A percentile compares a stretch with the other conserved stretches of the same genome.
phyloP scores from a whole-genome alignment of 1,140 invertebrate genomes.

The Andrena cerasifolii region DNA sequence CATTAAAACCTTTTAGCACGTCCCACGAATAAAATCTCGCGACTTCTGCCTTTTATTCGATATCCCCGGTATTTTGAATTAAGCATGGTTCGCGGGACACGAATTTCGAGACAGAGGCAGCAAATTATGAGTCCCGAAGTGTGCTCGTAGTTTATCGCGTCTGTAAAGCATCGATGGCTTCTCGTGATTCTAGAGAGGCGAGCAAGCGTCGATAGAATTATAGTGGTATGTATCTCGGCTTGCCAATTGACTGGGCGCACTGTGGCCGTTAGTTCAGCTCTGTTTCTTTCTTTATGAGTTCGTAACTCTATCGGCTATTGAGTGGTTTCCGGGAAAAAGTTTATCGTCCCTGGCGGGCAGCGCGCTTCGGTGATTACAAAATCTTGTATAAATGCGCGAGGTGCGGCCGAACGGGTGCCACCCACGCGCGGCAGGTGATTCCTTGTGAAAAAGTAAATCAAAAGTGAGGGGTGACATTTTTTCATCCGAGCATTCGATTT shows the following conservation, averaged over 20 bases:
- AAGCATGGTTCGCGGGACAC: background rate
- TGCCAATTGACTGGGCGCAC: slow-evolving; percentile 38
- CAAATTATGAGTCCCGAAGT: background rate
- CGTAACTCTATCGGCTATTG: slow-evolving; percentile 44
- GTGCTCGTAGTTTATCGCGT: background rate
- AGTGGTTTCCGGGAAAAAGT: background rate
- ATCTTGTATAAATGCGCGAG: background rate
- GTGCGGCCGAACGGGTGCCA: too few relatives aligned
- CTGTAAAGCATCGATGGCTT: background rate
- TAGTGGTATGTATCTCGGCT: slow-evolving; percentile 15
- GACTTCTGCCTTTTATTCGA: background rate
- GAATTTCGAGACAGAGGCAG: background rate
- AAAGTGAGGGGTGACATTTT: too few relatives aligned
- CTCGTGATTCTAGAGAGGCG: background rate
- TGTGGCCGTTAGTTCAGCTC: slow-evolving; percentile 53
- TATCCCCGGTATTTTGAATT: background rate
- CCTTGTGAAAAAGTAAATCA: too few relatives aligned
- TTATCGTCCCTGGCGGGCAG: slow-evolving; percentile 27
- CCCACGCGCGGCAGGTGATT: too few relatives aligned
- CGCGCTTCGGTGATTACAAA: background rate
- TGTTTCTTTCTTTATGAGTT: slow-evolving; percentile 58
- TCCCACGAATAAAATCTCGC: slow-evolving; percentile 30
- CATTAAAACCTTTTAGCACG: slow-evolving; percentile 66
- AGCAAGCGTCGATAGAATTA: slow-evolving; percentile 12
- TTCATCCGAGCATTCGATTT: too few relatives aligned